Evolutionary conservation across 2,113 vertebrate genomes (phyloP), one percentile per base, ranked within the genome.

Genomic region (Phycodurus eques): DNA sequence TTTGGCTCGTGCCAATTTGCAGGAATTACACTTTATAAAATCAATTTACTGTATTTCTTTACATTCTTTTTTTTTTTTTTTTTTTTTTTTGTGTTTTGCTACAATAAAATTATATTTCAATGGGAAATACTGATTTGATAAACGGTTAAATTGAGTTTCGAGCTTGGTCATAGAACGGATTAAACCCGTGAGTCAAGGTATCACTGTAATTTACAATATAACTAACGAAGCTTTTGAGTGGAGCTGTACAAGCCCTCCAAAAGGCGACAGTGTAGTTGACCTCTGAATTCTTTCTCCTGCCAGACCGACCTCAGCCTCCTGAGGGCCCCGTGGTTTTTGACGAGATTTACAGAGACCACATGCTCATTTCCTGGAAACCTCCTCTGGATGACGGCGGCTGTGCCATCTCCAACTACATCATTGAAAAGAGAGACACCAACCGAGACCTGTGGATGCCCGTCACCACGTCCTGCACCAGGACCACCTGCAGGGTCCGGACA

Each of bases 371-470:
- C 67, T 99, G 98, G 98, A 98, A 96, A 67, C 96, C 96, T 63
- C 97, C 98, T 43, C 91, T 98, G 77, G 97, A 99, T 84, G 95
- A 99, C n/a, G 98, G 98, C 74, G 98, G 98, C 76, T 96, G 95
- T 85, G 90, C 94, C 81, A 88, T 99, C 79, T 98, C 96, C 82
- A 99, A 98, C 92, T 99, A 99, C 78, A 94, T 98, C 87, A 82
- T 99, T 75, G 98, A 99, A 88, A 99, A 98, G 91, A 96, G 94
- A 85, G 98, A 99, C 79, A 88, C 94, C 74, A 95, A 97, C 88
- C 94, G 95, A 90, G 98, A 99, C 19, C 13, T 98, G 59, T 99
- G 98, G 98, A 98, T 99, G 95, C 96, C 98, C 11, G 97, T 99
- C 84, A 96, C 93, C 61, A 92, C 94, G 57, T 94, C 96, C 80